phyloP scores from a whole-genome alignment of 92 coral and sea anemone species.

The Zoanthus solanderi region DNA sequence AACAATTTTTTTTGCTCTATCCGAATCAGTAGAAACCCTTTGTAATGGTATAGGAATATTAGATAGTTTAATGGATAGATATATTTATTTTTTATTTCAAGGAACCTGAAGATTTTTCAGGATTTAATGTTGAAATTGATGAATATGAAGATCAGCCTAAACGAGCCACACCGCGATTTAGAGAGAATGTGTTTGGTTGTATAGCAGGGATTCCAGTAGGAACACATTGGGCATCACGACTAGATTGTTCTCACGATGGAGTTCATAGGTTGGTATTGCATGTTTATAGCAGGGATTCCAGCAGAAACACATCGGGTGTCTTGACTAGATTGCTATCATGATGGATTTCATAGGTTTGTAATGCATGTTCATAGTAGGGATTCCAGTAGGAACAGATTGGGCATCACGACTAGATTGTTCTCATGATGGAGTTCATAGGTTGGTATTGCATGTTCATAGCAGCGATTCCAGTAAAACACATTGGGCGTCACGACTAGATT shows the following conservation, averaged over 20 bases:
- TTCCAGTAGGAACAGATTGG: conserved; percentile 88
- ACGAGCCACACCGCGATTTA: conserved; percentile 6
- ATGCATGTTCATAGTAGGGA: conserved; percentile 42
- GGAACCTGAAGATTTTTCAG: conserved; percentile 41
- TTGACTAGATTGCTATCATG: neutral
- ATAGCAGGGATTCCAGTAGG: conserved; percentile 79
- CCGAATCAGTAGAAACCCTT: no score
- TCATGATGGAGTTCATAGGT: conserved; percentile 93
- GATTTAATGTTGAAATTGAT: conserved; percentile 24
- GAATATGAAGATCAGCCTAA: conserved; percentile 11
- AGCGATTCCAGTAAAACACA: conserved; percentile 18
- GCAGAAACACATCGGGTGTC: no score
- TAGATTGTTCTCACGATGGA: conserved; percentile 90
- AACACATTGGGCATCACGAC: conserved; percentile 74
- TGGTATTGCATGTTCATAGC: neutral
- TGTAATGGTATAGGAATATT: no score
- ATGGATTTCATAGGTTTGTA: conserved; percentile 87
- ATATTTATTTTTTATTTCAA: neutral
- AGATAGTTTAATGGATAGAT: no score
- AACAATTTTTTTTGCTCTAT: no score
- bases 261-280: conserved; percentile 74
- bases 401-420: conserved; percentile 76
- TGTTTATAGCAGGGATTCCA: no score
- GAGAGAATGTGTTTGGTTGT: conserved; percentile 37
- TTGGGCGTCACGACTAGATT: conserved; percentile 77